phyloP scores from a whole-genome alignment of 2,797 vertebrate species.

The Botia almorhae region DNA sequence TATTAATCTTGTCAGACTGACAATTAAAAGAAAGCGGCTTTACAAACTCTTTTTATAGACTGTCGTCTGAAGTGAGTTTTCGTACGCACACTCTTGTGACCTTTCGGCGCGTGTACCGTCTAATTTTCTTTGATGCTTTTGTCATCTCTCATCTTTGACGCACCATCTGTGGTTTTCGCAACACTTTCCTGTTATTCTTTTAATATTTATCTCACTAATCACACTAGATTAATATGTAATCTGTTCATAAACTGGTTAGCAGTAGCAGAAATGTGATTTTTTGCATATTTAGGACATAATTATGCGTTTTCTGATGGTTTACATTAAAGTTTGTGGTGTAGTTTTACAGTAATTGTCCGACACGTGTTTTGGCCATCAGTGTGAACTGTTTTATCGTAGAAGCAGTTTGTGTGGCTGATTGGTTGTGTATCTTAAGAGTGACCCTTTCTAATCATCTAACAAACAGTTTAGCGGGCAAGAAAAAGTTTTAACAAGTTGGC shows the following conservation, averaged over 20 bases:
- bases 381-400: no score
- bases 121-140: conserved; percentile 31
- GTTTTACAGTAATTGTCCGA: no score
- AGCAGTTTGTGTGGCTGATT: no score
- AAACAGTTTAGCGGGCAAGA: no score
- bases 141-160: conserved; percentile 46
- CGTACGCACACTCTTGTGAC: not conserved
- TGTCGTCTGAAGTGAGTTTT: not conserved
- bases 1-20: conserved; percentile 5
- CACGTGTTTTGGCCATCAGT: no score
- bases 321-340: no score
- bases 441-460: no score
- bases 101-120: conserved; percentile 4
- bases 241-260: conserved; percentile 34
- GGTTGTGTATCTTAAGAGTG: no score
- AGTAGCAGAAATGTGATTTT: conserved; percentile 18
- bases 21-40: not conserved
- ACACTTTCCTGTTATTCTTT: conserved; percentile 4
- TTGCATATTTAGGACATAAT: no score
- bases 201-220: conserved; percentile 52
- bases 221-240: conserved; percentile 48
- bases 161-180: conserved; percentile 51
- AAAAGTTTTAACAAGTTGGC: no score
- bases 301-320: no score
- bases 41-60: not conserved